A percentile compares a stretch with the other conserved stretches of the same genome.
Evolutionary conservation across 2,888 invertebrate species (phyloP).

Genomic region (Zelleria hepariella): DNA sequence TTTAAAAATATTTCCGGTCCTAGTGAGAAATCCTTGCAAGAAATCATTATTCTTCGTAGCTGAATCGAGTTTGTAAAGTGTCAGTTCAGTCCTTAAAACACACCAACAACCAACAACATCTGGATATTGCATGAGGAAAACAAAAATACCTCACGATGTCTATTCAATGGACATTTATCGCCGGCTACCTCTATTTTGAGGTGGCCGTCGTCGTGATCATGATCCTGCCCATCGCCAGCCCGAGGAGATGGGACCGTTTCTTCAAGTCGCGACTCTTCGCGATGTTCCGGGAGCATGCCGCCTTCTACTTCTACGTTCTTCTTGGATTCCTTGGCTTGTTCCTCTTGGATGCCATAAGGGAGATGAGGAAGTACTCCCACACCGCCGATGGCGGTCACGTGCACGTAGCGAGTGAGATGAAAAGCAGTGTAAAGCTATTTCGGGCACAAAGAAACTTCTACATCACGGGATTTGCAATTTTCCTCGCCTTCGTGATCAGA

Average conservation of each 20-base stretch:
- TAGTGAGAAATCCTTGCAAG: too few species aligned
- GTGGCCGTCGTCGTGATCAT: slow-evolving; percentile 75
- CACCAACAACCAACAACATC: neutral
- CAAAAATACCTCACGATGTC: slow-evolving; percentile 68
- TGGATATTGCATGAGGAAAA: neutral
- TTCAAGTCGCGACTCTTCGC: slow-evolving; percentile 80
- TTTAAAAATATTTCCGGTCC: too few species aligned
- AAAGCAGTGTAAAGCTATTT: slow-evolving; percentile 79
- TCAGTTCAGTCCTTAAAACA: neutral
- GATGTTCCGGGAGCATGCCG: slow-evolving; percentile 74
- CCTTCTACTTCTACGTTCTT: slow-evolving; percentile 76
- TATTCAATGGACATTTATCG: slow-evolving; percentile 84
- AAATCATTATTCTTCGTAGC: neutral
- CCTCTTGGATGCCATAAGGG: slow-evolving; percentile 79
- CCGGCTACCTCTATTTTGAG: slow-evolving; percentile 80
- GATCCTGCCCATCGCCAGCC: slow-evolving; percentile 79
- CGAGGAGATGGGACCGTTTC: slow-evolving; percentile 81
- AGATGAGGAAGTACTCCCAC: slow-evolving; percentile 78
- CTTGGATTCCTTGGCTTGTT: slow-evolving; percentile 74
- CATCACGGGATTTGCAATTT: slow-evolving; percentile 83
- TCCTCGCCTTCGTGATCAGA: slow-evolving; percentile 78
- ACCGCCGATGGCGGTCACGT: slow-evolving; percentile 43
- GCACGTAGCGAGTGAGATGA: slow-evolving; percentile 75
- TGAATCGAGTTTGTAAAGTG: neutral
- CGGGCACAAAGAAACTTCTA: slow-evolving; percentile 85